Evolutionary conservation across 1,140 invertebrate genomes (phyloP).

Genomic region (Manduca sexta): DNA sequence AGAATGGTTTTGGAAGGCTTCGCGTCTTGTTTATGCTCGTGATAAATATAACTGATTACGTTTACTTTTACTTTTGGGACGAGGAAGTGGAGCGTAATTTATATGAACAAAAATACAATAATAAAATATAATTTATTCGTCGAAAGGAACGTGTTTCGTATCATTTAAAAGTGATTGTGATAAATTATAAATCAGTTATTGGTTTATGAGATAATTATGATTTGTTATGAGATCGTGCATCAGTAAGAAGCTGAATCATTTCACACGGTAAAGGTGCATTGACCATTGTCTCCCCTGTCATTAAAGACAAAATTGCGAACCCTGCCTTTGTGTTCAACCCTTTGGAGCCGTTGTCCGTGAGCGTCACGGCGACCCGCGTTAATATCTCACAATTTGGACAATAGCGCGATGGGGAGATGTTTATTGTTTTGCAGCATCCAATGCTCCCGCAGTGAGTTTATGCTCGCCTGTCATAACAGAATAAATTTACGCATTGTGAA

Average conservation of each 20-base stretch:
- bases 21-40: no score
- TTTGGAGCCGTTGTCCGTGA: constrained; percentile 54
- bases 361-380: constrained; percentile 46
- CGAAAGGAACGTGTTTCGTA: no score
- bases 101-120: no score
- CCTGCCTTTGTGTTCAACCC: constrained; percentile 47
- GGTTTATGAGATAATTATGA: no score
- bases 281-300: constrained; percentile 56
- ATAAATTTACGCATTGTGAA: constrained; percentile 71
- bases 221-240: no score
- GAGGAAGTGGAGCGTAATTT: no score
- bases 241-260: constrained; percentile 24
- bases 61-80: no score
- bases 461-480: constrained; percentile 70
- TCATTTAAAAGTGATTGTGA: no score
- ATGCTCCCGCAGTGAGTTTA: constrained; percentile 65
- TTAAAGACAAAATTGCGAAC: constrained; percentile 57
- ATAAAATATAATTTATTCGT: no score
- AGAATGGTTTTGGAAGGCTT: neutral
- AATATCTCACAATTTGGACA: constrained; percentile 57
- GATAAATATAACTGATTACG: no score
- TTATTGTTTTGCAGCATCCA: constrained; percentile 66
- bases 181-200: no score
- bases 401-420: constrained; percentile 41
- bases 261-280: constrained; percentile 53